A percentile compares a stretch with the other conserved stretches of the same genome.
phyloP scores from a whole-genome alignment of 2,888 invertebrate species.

The Geophilus truncorum region DNA sequence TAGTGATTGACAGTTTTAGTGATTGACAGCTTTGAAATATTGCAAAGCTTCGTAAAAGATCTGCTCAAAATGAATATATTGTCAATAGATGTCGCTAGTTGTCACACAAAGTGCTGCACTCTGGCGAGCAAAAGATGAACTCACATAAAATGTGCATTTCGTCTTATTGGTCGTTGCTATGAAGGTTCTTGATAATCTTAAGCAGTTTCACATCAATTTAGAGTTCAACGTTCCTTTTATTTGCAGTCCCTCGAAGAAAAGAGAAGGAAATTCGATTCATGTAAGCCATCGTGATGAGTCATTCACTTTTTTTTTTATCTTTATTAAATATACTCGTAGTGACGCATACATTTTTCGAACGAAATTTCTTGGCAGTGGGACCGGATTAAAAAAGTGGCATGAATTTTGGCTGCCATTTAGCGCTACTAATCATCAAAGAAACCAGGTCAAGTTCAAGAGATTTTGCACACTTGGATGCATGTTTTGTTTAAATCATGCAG shows the following conservation, averaged over 20 bases:
- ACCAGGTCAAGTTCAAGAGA: neutral
- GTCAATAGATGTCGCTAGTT: neutral
- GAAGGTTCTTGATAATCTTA: neutral
- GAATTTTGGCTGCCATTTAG: too few relatives aligned
- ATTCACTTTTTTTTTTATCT: neutral
- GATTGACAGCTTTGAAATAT: too few relatives aligned
- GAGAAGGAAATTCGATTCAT: neutral
- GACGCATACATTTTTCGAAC: neutral
- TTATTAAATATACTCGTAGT: neutral
- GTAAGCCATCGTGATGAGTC: neutral
- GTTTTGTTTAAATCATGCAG: neutral
- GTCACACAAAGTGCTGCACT: neutral
- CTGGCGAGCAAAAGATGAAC: neutral
- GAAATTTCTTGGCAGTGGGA: neutral
- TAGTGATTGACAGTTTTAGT: too few relatives aligned
- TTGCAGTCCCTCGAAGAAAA: neutral
- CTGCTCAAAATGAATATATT: too few relatives aligned
- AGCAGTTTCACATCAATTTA: neutral
- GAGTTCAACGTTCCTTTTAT: slow-evolving; percentile 6
- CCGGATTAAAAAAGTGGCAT: neutral
- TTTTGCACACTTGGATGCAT: neutral
- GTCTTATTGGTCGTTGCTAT: neutral
- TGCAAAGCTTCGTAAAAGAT: too few relatives aligned
- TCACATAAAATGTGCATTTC: neutral
- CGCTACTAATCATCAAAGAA: neutral